Evolutionary conservation across 2,113 vertebrate species (phyloP).

Genomic region (Gallinago jamesoni): DNA sequence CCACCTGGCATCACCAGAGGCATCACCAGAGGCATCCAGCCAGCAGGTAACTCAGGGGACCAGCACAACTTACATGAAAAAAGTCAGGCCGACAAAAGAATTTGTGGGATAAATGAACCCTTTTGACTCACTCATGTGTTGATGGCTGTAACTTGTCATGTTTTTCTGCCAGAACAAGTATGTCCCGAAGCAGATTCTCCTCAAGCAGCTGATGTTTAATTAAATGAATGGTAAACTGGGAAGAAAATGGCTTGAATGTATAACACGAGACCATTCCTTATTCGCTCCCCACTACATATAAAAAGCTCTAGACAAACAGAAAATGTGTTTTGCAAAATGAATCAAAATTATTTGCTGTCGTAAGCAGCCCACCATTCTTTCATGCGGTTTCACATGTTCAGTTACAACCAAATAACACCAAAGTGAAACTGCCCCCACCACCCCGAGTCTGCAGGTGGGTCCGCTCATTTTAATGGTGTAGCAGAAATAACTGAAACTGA

Average conservation of each 20-base stretch:
- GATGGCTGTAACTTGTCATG: rapidly evolving
- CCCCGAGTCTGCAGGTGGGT: rapidly evolving
- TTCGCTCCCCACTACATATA: not conserved
- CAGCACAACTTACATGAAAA: not conserved
- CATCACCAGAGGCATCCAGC: rapidly evolving
- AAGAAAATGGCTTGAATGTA: rapidly evolving
- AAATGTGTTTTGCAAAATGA: rapidly evolving
- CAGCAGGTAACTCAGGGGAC: not conserved
- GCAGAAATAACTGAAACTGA: rapidly evolving
- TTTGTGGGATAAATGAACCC: not conserved
- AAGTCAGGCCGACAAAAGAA: not conserved
- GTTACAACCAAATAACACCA: rapidly evolving
- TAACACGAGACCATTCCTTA: not conserved
- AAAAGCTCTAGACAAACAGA: not conserved
- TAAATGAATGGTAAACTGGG: not conserved
- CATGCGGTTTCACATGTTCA: rapidly evolving
- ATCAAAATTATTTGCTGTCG: too few species aligned
- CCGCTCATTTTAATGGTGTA: not conserved
- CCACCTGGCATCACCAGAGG: not conserved
- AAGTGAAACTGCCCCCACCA: rapidly evolving
- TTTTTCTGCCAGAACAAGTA: not conserved
- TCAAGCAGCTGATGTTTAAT: not conserved
- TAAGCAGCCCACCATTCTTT: too few species aligned
- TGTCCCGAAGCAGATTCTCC: not conserved
- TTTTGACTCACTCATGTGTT: rapidly evolving